Conservation (phyloP, 2,888 invertebrate genomes). For the Trypoxylon attenuatum region DNA sequence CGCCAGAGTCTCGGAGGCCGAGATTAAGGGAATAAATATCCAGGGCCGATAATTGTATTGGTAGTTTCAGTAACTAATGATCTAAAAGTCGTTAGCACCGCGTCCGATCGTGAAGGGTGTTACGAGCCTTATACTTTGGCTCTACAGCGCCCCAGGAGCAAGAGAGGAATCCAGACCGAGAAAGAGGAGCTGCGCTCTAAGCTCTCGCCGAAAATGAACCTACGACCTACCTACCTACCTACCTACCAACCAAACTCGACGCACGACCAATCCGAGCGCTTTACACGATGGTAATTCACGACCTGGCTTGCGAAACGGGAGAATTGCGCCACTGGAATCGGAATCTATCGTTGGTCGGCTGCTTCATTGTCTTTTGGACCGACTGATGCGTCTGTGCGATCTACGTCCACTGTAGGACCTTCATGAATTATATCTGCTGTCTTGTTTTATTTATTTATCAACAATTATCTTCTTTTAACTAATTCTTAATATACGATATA, state of each 20-base stretch:
- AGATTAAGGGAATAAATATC: slow-evolving; percentile 73
- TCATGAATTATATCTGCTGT: not conserved
- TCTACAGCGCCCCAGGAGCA: slow-evolving; percentile 1
- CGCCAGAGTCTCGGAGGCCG: slow-evolving; percentile 54
- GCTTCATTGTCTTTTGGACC: not conserved
- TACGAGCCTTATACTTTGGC: slow-evolving; percentile 55
- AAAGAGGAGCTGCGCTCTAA: slow-evolving; percentile 5
- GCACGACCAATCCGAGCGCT: slow-evolving; percentile 60
- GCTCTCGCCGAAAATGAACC: slow-evolving; percentile 61
- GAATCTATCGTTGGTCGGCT: slow-evolving; percentile 28
- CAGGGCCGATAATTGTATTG: slow-evolving; percentile 73
- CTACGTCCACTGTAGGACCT: too few relatives aligned
- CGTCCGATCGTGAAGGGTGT: slow-evolving; percentile 55
- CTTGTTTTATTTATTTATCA: not conserved
- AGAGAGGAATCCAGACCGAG: not conserved
- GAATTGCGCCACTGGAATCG: slow-evolving; percentile 38
- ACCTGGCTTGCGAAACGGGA: slow-evolving; percentile 37
- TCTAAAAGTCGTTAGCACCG: slow-evolving; percentile 72
- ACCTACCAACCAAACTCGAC: too few relatives aligned
- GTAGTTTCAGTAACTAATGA: slow-evolving; percentile 75
- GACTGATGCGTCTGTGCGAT: not conserved
- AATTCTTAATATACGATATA: too few relatives aligned
- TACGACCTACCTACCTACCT: slow-evolving; percentile 48
- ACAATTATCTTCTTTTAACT: not conserved
- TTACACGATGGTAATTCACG: slow-evolving; percentile 64